A percentile compares a stretch with the other conserved stretches of the same genome.
These are phyloP conservation scores for Malurus melanocephalus DNA, from an alignment of 2,113 vertebrate species.

Conservation along the genomic window DNA sequence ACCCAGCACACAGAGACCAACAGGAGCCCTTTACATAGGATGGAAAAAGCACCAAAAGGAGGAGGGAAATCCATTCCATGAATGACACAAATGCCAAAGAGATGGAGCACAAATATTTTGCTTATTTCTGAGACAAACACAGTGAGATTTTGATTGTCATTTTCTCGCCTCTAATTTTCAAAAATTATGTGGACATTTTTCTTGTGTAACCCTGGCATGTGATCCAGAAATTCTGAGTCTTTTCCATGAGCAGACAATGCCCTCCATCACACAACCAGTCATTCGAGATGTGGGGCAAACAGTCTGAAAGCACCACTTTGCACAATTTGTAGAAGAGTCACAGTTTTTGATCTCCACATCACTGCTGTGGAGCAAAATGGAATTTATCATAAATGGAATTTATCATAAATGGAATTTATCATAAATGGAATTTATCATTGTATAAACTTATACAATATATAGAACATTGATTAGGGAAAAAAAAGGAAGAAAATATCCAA, in stretches of 20 bases:
- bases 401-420: not conserved
- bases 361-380: fast-evolving
- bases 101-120: not conserved
- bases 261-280: not conserved
- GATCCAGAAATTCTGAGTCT: not conserved
- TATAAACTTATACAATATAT: no score
- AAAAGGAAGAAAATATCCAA: not conserved
- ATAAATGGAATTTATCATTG: not conserved
- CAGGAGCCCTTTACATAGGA: not conserved
- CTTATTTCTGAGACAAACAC: not conserved
- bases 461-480: not conserved
- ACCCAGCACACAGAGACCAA: not conserved
- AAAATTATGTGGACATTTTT: not conserved
- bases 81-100: not conserved
- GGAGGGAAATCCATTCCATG: not conserved
- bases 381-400: not conserved
- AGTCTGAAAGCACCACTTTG: not conserved
- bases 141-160: not conserved
- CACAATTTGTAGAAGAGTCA: not conserved
- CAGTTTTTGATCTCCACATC: not conserved
- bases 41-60: not conserved
- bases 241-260: not conserved
- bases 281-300: not conserved
- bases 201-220: not conserved
- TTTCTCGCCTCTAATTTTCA: not conserved